Evolutionary conservation across 2,888 invertebrate species (phyloP).

Genomic region (Scaeva pyrastri): DNA sequence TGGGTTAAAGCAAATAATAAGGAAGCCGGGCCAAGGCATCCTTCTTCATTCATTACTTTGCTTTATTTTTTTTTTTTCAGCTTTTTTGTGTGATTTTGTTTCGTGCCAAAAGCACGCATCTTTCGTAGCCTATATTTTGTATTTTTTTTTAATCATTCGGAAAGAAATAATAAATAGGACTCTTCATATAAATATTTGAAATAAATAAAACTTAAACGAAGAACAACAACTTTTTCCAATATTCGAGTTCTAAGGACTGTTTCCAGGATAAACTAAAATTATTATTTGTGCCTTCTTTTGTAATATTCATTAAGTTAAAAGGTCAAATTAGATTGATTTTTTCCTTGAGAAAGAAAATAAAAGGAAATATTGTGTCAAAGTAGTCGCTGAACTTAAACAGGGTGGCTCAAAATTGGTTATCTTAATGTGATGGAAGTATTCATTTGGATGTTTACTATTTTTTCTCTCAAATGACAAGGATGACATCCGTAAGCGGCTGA

Average conservation of each 20-base stretch:
- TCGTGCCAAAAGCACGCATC: conserved; percentile 67
- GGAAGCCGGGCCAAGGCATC: conserved; percentile 16
- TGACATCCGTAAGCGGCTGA: no score
- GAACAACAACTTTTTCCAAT: neutral
- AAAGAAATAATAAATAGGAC: neutral
- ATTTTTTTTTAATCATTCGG: neutral
- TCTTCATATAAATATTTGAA: neutral
- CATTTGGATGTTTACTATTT: no score
- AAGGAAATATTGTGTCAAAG: no score
- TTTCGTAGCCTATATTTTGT: neutral
- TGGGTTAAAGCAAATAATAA: conserved; percentile 58
- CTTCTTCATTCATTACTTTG: neutral
- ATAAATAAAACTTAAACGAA: neutral
- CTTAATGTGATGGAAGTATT: no score
- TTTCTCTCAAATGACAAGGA: no score
- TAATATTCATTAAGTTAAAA: conserved; percentile 65
- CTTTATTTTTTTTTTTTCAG: conserved; percentile 23
- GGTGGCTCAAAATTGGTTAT: no score
- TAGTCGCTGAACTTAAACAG: no score
- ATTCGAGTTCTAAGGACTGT: neutral
- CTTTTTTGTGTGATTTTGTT: conserved; percentile 32
- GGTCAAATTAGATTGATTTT: conserved; percentile 70
- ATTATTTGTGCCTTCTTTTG: conserved; percentile 33
- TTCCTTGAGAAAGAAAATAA: conserved; percentile 1
- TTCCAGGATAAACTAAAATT: conserved; percentile 1